A percentile compares a stretch with the other conserved stretches of the same genome.
phyloP scores from a whole-genome alignment of 2,888 invertebrate species.

The Limnephilus auricula region DNA sequence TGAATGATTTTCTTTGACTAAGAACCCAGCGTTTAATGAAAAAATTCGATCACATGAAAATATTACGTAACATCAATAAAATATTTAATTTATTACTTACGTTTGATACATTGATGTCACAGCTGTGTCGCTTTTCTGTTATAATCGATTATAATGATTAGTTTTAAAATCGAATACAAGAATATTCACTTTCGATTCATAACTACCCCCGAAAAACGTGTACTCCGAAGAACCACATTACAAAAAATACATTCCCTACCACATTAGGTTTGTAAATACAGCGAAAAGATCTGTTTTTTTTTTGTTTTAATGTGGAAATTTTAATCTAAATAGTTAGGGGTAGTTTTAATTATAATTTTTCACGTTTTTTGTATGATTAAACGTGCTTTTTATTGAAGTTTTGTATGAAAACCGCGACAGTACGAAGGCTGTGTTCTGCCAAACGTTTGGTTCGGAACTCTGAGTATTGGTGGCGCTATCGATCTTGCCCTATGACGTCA shows the following conservation, averaged over 20 bases:
- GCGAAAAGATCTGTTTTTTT: not conserved
- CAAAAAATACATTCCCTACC: not conserved
- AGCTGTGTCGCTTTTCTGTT: not conserved
- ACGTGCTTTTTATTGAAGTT: slow-evolving; percentile 20
- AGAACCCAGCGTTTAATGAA: not conserved
- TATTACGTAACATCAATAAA: slow-evolving; percentile 37
- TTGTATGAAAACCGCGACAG: slow-evolving; percentile 21
- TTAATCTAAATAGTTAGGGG: not conserved
- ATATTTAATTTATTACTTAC: slow-evolving; percentile 45
- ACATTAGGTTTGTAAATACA: not conserved
- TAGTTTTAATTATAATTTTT: not conserved
- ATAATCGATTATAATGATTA: not conserved
- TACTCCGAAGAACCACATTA: not conserved
- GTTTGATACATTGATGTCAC: slow-evolving; percentile 33
- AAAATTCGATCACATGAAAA: not conserved
- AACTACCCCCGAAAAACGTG: slow-evolving; percentile 38
- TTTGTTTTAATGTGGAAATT: not conserved
- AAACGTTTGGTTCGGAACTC: slow-evolving; percentile 36
- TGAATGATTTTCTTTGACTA: not conserved
- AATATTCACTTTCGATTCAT: slow-evolving; percentile 22
- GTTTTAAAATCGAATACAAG: not conserved
- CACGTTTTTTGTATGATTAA: not conserved
- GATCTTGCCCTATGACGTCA: slow-evolving; percentile 57
- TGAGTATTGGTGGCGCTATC: slow-evolving; percentile 55
- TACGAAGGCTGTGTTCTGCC: slow-evolving; percentile 24